A percentile compares a stretch with the other conserved stretches of the same genome.
These are phyloP conservation scores for Otocyon megalotis DNA, from an alignment of 2,113 vertebrate species.

Conservation along the genomic window DNA sequence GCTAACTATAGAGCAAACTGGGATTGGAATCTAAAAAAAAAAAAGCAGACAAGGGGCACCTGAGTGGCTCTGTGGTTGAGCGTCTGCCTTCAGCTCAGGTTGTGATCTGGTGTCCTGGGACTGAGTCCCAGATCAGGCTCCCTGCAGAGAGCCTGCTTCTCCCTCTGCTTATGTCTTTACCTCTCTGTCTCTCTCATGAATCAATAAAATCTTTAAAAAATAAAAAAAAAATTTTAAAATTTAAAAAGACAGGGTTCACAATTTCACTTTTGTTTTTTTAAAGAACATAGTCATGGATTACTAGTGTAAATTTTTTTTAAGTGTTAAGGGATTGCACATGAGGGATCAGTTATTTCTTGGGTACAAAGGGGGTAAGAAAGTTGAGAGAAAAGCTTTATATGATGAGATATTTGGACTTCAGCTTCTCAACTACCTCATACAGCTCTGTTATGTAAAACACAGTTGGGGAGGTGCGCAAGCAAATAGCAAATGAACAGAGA, in stretches of 20 bases:
- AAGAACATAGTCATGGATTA: background rate
- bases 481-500: background rate
- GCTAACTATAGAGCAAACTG: background rate
- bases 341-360: background rate
- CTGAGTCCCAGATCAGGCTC: too few relatives aligned
- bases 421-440: background rate
- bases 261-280: constrained; percentile 13
- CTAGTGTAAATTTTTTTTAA: background rate
- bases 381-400: background rate
- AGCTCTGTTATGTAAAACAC: background rate
- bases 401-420: background rate
- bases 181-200: too few relatives aligned
- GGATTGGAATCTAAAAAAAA: constrained; percentile 30
- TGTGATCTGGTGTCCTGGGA: too few relatives aligned
- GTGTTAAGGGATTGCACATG: background rate
- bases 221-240: too few relatives aligned
- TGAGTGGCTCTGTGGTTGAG: too few relatives aligned
- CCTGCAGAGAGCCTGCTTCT: too few relatives aligned
- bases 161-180: too few relatives aligned
- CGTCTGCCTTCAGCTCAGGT: too few relatives aligned
- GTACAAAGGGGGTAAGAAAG: background rate
- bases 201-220: too few relatives aligned
- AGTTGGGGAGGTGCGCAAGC: background rate
- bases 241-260: background rate
- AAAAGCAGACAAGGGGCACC: background rate